Evolutionary conservation across 2,113 vertebrate species (phyloP).

Genomic region (Athene noctua): DNA sequence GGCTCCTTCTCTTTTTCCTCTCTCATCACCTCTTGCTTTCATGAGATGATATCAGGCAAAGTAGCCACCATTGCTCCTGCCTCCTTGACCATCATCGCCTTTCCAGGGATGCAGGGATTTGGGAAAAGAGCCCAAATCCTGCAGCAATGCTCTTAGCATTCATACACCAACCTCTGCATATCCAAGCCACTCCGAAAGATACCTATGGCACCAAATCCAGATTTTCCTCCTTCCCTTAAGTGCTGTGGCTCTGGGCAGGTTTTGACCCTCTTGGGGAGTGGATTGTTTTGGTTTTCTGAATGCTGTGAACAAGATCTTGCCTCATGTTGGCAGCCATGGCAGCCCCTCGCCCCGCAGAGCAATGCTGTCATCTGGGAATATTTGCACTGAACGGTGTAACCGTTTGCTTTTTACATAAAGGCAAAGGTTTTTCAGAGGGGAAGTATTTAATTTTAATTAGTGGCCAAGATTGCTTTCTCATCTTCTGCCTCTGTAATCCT

Average conservation of each 20-base stretch:
- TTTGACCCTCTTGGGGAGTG: background rate
- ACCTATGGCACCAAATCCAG: background rate
- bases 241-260: background rate
- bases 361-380: background rate
- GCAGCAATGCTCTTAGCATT: background rate
- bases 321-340: background rate
- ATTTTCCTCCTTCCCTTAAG: background rate
- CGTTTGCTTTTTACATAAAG: background rate
- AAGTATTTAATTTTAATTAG: conserved; percentile 39
- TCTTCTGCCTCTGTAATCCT: background rate
- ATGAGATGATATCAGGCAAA: background rate
- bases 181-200: background rate
- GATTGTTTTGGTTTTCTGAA: background rate
- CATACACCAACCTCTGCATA: background rate
- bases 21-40: background rate
- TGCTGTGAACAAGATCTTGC: background rate
- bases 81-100: background rate
- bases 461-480: background rate
- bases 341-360: background rate
- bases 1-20: background rate
- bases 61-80: background rate
- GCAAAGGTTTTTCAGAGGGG: background rate
- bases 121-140: background rate
- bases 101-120: background rate
- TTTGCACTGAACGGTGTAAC: background rate